Evolutionary conservation across 2,888 invertebrate species (phyloP), one percentile per base, ranked within the genome.

Genomic region (Campoplex nolae): DNA sequence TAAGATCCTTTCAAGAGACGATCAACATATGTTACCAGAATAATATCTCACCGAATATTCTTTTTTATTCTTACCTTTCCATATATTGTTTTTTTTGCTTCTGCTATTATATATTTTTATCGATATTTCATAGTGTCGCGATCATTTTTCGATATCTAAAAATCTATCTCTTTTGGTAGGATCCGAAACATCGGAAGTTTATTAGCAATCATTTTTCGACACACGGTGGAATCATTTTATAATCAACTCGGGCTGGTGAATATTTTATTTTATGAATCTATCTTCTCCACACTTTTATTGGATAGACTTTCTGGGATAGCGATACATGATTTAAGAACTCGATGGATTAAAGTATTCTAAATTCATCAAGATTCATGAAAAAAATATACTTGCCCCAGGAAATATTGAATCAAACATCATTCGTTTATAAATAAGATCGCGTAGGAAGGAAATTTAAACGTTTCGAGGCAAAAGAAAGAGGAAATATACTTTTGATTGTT

Each of bases 1-100:
- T 75, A 32, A 74, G 67, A 82, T 75, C 42, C 51, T 54, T 54
- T 13, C 18, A 16, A 77, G 38, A 56, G 67, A n/a, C 54, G 54
- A 11, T 45, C n/a, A 48, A 35, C 81, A 75, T 35, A 28, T 75
- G 54, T 23, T 74, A 45, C 62, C 35, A n/a, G 45, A 70, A 28
- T 48, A 18, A 48, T 65, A 48, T 51, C 18, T 74, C 38, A 32
- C n/a, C 28, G 23, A 65, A 73, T 65, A 54, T 56, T 48, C 35
- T 54, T 74, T 67, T 74, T 75, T 56, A 16, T 16, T 56, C 74
- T 74, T 16, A n/a, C 35, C 23, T 48, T 65, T 35, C 48, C 9
- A 48, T 62, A 9, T 38, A 38, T 13, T 23, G 23, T 48, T 42
- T 62, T 51, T 28, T 51, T 7, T 54, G 4, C 18, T 74, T 7